A percentile compares a stretch with the other conserved stretches of the same genome.
Evolutionary conservation across 2,888 invertebrate genomes (phyloP).

Genomic region (Amphipyra tragopoginis): DNA sequence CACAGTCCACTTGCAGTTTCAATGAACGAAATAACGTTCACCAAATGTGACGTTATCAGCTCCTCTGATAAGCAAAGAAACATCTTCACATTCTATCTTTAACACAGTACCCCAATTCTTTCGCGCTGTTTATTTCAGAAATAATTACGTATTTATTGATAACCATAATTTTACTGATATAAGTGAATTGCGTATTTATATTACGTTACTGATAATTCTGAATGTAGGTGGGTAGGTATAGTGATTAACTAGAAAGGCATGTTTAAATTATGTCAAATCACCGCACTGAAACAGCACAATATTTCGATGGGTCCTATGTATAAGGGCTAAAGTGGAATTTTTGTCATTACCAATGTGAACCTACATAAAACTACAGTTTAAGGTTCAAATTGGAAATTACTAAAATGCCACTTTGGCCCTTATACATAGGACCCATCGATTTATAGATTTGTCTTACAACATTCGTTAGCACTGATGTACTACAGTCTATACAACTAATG

Average conservation of each 20-base stretch:
- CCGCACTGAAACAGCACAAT: neutral
- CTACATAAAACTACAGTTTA: no score
- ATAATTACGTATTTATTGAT: constrained; percentile 18
- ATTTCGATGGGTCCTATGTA: no score
- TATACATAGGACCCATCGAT: no score
- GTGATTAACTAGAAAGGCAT: constrained; percentile 32
- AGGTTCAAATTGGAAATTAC: no score
- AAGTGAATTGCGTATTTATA: constrained; percentile 42
- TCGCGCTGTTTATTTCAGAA: constrained; percentile 11
- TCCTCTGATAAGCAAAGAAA: constrained; percentile 15
- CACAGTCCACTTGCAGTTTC: no score
- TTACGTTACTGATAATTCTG: constrained; percentile 4
- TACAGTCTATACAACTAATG: no score
- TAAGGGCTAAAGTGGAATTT: no score
- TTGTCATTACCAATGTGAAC: no score
- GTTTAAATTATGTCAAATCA: constrained; percentile 15
- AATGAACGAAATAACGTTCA: no score
- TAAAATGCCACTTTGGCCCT: no score
- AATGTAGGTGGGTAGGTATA: constrained; percentile 31
- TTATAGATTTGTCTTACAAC: constrained; percentile 16
- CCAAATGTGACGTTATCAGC: no score
- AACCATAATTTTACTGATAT: constrained; percentile 38
- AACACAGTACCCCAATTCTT: constrained; percentile 39
- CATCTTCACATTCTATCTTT: constrained; percentile 11
- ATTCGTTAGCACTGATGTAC: constrained; percentile 9